Percentiles rank a stretch among this genome's conserved stretches.
These are phyloP conservation scores for Cichladusa arquata DNA, from an alignment of 2,113 vertebrate genomes.

Conservation along the genomic window DNA sequence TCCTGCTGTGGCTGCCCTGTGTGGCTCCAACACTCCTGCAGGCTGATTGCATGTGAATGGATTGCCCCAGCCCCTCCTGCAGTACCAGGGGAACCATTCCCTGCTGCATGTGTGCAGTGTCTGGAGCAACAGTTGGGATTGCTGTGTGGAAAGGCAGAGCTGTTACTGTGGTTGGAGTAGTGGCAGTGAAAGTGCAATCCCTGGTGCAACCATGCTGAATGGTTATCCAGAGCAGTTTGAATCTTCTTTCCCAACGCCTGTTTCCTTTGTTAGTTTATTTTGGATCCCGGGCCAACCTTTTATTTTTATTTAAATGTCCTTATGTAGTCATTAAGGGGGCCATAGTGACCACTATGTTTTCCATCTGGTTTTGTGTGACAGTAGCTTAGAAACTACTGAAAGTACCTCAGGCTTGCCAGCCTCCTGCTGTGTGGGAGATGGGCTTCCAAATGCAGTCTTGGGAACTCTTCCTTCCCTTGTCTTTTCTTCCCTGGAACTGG, in stretches of 20 bases:
- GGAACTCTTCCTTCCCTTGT: not conserved
- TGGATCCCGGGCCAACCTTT: not conserved
- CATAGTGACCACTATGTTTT: not conserved
- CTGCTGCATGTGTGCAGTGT: not conserved
- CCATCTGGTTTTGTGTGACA: not conserved
- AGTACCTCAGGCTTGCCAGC: not conserved
- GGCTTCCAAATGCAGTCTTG: not conserved
- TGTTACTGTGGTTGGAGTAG: not conserved
- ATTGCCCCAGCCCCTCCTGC: not conserved
- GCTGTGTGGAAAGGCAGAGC: not conserved
- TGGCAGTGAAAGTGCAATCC: not conserved
- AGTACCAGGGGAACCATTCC: not conserved
- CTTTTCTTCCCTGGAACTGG: not conserved
- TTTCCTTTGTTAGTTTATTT: not conserved
- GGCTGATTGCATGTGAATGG: not conserved
- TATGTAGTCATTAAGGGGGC: not conserved
- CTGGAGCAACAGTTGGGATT: slow-evolving; percentile 3
- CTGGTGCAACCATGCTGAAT: not conserved
- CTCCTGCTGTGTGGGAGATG: not conserved
- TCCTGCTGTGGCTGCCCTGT: not conserved
- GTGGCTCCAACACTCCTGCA: not conserved
- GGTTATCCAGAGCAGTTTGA: not conserved
- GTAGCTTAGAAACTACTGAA: not conserved
- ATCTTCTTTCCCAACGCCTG: not conserved
- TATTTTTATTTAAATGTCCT: not conserved